These are phyloP conservation scores for Piliocolobus tephrosceles DNA, from an alignment of 2,113 vertebrate species.

Conservation along the genomic window DNA sequence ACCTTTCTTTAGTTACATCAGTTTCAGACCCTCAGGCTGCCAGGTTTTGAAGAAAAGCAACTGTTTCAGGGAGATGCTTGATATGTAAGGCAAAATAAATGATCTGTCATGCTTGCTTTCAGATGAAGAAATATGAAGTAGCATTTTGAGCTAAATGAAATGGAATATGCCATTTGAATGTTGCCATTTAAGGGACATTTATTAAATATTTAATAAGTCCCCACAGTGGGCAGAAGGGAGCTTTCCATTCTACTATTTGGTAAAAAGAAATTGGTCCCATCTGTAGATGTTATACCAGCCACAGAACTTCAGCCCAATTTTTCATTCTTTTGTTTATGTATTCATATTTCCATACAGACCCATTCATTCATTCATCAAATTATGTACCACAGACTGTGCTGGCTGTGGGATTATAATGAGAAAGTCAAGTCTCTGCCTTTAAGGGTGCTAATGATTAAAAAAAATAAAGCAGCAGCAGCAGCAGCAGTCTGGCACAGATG, in stretches of 20 bases:
- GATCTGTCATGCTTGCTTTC: neutral
- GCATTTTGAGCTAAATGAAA: neutral
- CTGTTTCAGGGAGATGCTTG: neutral
- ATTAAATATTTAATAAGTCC: conserved; percentile 53
- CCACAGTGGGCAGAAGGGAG: neutral
- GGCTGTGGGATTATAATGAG: neutral
- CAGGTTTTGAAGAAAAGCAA: neutral
- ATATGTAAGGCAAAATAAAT: neutral
- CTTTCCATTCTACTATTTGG: conserved; percentile 30
- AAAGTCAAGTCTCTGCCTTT: neutral
- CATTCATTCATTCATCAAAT: neutral
- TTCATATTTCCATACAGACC: neutral
- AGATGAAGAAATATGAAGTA: neutral
- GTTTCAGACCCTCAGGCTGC: neutral
- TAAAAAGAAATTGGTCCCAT: conserved; percentile 19
- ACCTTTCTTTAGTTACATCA: conserved; percentile 31
- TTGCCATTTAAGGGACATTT: conserved; percentile 10
- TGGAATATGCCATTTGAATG: conserved; percentile 37
- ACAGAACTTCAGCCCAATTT: conserved; percentile 14
- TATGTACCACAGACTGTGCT: neutral
- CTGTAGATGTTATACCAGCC: neutral
- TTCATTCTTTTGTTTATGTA: conserved; percentile 31
- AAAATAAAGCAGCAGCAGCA: neutral
- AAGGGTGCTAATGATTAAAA: neutral
- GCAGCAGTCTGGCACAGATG: neutral